Percentiles rank a stretch among this genome's conserved stretches.
These are phyloP conservation scores for Notospermus geniculatus DNA, from an alignment of 1,140 invertebrate genomes.

Conservation along the genomic window DNA sequence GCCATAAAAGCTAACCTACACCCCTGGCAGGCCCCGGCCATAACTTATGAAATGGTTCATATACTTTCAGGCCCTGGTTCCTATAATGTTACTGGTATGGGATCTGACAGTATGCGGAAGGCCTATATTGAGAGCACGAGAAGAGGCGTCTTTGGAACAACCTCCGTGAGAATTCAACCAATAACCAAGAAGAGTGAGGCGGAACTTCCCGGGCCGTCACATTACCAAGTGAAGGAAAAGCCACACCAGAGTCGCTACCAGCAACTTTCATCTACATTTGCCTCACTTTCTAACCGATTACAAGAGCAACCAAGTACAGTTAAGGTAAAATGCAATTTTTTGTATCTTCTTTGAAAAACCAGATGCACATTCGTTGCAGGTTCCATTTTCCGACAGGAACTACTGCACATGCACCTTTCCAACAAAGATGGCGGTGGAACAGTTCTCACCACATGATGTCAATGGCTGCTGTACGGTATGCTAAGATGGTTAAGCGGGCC, in stretches of 20 bases:
- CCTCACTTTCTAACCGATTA: conserved; percentile 40
- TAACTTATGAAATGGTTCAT: background rate
- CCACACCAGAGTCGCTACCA: conserved; percentile 30
- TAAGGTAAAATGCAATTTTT: conserved; percentile 22
- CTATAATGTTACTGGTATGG: conserved; percentile 53
- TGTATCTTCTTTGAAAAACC: too few species aligned
- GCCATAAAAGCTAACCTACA: too few species aligned
- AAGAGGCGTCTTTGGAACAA: conserved; percentile 48
- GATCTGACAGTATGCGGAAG: conserved; percentile 51
- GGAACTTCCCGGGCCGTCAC: conserved; percentile 43
- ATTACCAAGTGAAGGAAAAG: conserved; percentile 41
- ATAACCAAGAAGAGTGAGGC: conserved; percentile 32
- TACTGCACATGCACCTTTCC: too few species aligned
- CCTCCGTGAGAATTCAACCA: conserved; percentile 33
- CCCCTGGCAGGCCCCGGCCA: too few species aligned
- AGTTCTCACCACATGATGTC: too few species aligned
- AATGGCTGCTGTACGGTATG: too few species aligned
- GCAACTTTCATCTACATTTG: conserved; percentile 44
- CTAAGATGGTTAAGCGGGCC: too few species aligned
- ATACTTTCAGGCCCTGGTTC: conserved; percentile 46
- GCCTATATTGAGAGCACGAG: conserved; percentile 50
- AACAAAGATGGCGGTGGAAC: too few species aligned
- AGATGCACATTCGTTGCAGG: too few species aligned
- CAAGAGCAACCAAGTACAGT: conserved; percentile 20
- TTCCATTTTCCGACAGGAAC: too few species aligned